Percentiles rank a stretch among this genome's conserved stretches.
Evolutionary conservation across 92 coral and sea anemone genomes (phyloP).

Genomic region (Desmophyllum pertusum): DNA sequence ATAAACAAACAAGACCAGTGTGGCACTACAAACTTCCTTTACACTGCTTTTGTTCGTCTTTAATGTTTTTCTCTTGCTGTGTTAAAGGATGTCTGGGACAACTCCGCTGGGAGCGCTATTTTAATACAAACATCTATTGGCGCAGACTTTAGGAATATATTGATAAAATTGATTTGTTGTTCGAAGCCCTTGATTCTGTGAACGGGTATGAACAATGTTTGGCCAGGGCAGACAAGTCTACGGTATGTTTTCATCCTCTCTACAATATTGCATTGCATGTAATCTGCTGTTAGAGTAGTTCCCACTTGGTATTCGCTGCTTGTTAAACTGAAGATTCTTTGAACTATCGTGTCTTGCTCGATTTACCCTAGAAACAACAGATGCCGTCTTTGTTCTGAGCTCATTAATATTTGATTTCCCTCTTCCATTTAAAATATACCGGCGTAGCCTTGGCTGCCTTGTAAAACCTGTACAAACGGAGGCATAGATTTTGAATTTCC

Average conservation of each 20-base stretch:
- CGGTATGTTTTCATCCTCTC: not conserved
- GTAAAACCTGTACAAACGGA: not conserved
- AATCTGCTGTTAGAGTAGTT: not conserved
- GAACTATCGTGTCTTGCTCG: not conserved
- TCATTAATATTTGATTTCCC: conserved; percentile 23
- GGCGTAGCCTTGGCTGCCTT: not conserved
- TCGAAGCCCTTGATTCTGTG: not conserved
- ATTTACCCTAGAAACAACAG: conserved; percentile 1
- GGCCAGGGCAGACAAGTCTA: not conserved
- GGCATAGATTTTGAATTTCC: not conserved
- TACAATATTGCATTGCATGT: not conserved
- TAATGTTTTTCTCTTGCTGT: conserved; percentile 1
- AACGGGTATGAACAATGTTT: not conserved
- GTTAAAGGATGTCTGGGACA: conserved; percentile 15
- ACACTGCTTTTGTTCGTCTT: conserved; percentile 18
- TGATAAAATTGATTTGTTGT: not conserved
- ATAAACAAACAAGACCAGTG: not conserved
- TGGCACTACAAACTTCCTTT: not conserved
- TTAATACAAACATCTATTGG: conserved; percentile 3
- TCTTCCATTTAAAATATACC: not conserved
- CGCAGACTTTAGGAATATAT: not conserved
- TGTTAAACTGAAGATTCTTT: not conserved
- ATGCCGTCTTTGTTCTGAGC: conserved; percentile 15
- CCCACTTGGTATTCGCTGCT: not conserved
- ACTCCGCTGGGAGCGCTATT: not conserved